phyloP scores from a whole-genome alignment of 2,113 vertebrate genomes.

The Cheirogaleus medius region DNA sequence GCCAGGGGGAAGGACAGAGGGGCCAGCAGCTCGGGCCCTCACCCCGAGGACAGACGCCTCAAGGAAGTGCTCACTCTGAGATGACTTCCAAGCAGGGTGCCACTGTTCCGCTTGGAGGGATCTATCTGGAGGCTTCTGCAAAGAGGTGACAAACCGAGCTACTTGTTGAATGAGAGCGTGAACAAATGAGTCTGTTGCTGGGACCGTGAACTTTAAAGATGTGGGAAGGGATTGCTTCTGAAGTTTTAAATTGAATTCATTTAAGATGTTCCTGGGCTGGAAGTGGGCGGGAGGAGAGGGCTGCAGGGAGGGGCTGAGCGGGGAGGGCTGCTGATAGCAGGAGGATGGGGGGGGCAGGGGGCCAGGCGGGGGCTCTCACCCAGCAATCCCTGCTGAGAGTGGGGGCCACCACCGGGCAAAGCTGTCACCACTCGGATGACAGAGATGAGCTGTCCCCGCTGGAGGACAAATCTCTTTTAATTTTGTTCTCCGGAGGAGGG shows the following conservation, averaged over 20 bases:
- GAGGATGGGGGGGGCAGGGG: background rate
- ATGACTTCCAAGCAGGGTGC: background rate
- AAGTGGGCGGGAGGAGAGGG: background rate
- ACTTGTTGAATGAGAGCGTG: background rate
- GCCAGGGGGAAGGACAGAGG: background rate
- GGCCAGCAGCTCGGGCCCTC: background rate
- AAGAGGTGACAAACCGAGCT: constrained; percentile 22
- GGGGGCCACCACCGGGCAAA: background rate
- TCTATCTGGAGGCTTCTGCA: background rate
- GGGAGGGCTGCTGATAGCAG: background rate
- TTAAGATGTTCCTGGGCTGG: background rate
- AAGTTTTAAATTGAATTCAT: background rate
- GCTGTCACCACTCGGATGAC: background rate
- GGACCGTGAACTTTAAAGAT: background rate
- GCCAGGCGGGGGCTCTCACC: background rate
- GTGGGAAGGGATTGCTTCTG: background rate
- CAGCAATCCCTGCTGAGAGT: background rate
- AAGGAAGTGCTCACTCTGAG: background rate
- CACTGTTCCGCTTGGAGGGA: background rate
- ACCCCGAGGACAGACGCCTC: background rate
- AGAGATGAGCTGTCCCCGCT: constrained; percentile 40
- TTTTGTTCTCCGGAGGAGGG: constrained; percentile 49
- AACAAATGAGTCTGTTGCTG: background rate
- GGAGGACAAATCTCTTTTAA: constrained; percentile 73
- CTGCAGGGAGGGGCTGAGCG: no score